Evolutionary conservation across 2,797 vertebrate genomes (phyloP).

Genomic region (Pseudopleuronectes americanus): DNA sequence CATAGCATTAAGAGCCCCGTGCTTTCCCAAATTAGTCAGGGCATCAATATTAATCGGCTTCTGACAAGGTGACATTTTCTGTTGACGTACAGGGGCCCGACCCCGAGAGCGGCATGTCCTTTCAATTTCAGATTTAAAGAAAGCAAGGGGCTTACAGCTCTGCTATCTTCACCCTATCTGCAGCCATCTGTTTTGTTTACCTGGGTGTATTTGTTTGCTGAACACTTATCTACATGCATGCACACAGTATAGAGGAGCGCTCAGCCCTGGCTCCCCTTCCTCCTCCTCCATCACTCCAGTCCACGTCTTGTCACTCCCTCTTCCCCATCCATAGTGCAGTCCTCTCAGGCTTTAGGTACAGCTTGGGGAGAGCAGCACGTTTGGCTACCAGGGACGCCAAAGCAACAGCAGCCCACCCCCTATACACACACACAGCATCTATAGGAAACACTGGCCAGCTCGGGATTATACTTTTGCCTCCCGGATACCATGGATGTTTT

Average conservation of each 20-base stretch:
- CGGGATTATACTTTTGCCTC: constrained; percentile 57
- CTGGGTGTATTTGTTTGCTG: constrained; percentile 56
- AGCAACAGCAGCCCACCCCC: constrained; percentile 77
- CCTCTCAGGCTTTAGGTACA: constrained; percentile 86
- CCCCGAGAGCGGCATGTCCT: constrained; percentile 37
- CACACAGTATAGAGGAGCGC: constrained; percentile 46
- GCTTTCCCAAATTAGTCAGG: constrained; percentile 56
- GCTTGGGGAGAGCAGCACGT: constrained; percentile 85
- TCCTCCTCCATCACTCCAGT: constrained; percentile 58
- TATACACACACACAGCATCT: constrained; percentile 71
- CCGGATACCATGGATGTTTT: constrained; percentile 72
- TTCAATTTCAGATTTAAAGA: constrained; percentile 19
- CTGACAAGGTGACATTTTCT: constrained; percentile 71
- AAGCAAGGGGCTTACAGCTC: neutral
- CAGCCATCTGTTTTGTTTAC: constrained; percentile 47
- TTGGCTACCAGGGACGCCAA: constrained; percentile 83
- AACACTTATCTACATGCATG: constrained; percentile 46
- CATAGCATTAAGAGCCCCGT: constrained; percentile 53
- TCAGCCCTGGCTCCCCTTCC: constrained; percentile 43
- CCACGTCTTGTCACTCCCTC: constrained; percentile 72
- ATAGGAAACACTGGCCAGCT: constrained; percentile 63
- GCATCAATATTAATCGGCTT: constrained; percentile 67
- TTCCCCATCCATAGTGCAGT: constrained; percentile 81
- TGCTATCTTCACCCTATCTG: constrained; percentile 10
- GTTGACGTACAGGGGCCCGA: constrained; percentile 34